These are phyloP conservation scores for Cancer borealis DNA, from an alignment of 2,888 invertebrate genomes.

Conservation along the genomic window DNA sequence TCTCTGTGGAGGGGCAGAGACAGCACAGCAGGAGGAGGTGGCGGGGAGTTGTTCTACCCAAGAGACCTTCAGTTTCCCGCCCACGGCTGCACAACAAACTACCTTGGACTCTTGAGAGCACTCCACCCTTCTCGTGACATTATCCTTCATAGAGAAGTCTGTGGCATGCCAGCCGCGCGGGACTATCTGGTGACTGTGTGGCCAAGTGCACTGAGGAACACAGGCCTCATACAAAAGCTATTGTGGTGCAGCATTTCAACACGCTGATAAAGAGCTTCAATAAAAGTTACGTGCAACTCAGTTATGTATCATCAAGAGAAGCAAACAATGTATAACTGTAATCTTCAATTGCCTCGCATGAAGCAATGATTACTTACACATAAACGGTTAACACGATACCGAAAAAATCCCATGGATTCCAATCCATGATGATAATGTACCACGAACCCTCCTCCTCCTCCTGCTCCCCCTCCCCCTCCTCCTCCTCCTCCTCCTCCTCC, in stretches of 20 bases:
- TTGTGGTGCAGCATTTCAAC: not conserved
- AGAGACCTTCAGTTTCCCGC: not conserved
- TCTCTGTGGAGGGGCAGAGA: not conserved
- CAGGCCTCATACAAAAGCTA: not conserved
- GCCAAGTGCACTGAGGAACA: not conserved
- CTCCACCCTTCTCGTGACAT: slow-evolving; percentile 20
- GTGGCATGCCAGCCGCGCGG: not conserved
- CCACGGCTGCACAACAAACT: not conserved
- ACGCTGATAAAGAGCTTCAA: not conserved
- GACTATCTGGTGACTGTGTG: not conserved
- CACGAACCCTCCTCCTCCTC: not conserved
- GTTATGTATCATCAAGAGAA: not conserved
- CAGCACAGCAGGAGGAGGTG: not conserved
- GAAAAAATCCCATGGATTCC: not conserved
- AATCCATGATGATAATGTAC: not conserved
- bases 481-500: not conserved
- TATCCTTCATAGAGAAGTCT: not conserved
- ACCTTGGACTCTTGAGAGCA: not conserved
- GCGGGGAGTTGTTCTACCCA: slow-evolving; percentile 5
- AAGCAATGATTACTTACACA: not conserved
- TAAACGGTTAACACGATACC: not conserved
- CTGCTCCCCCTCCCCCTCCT: not conserved
- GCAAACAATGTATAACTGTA: not conserved
- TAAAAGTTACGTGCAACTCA: not conserved
- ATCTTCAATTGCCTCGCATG: not conserved